Evolutionary conservation across 2,797 vertebrate species (phyloP).

Genomic region (Stomatorhinus walkeri): DNA sequence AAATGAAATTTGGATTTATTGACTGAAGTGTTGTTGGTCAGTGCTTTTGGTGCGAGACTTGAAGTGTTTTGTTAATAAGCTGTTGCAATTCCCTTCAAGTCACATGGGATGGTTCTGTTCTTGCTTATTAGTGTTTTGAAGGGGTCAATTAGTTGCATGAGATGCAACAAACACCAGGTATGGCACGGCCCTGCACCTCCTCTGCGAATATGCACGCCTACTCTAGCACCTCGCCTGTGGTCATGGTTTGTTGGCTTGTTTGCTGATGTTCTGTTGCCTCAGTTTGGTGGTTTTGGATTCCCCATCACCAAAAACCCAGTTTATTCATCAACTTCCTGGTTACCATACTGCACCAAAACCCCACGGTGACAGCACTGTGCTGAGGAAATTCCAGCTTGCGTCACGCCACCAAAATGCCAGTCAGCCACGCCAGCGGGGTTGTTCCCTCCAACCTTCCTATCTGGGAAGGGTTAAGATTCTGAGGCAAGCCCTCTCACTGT

Average conservation of each 20-base stretch:
- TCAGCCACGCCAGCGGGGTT: slow-evolving; percentile 43
- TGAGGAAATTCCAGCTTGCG: slow-evolving; percentile 39
- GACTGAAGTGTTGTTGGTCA: neutral
- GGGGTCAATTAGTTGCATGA: neutral
- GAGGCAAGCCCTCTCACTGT: slow-evolving; percentile 33
- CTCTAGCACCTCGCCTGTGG: neutral
- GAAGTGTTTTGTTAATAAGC: neutral
- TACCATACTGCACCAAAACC: neutral
- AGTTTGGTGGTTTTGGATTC: slow-evolving; percentile 4
- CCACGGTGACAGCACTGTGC: neutral
- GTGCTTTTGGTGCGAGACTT: neutral
- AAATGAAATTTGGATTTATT: neutral
- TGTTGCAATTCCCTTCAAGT: neutral
- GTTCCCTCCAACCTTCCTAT: slow-evolving; percentile 22
- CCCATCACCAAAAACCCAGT: neutral
- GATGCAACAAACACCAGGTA: neutral
- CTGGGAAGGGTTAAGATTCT: slow-evolving; percentile 29
- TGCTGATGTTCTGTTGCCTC: neutral
- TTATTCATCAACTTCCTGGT: slow-evolving; percentile 1
- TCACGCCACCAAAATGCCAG: slow-evolving; percentile 34
- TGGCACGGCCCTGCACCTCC: neutral
- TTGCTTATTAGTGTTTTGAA: neutral
- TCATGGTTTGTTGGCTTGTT: neutral
- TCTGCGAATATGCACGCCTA: neutral
- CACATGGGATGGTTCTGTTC: neutral